Evolutionary conservation across 1,140 invertebrate species (phyloP), one percentile per base, ranked within the genome.

Genomic region (Ceratosolen solmsi): DNA sequence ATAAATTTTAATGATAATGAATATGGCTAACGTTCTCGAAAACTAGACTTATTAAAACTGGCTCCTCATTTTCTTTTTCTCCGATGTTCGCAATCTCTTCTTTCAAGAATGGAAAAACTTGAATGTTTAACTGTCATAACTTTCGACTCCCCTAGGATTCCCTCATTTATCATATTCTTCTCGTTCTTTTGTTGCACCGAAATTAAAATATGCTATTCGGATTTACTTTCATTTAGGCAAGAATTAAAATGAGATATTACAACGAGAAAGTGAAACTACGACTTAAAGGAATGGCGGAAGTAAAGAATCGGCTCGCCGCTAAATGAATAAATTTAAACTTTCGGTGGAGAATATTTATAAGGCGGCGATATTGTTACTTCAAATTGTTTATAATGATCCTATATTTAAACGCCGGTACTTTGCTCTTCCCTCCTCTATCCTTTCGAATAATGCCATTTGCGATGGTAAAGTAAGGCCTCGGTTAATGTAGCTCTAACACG

Each of bases 231-330:
- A 65, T 77, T 63, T 30, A 46, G 49, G 36, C 41, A 30, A 20
- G 33, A 70, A 82, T 80, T 73, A 79, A 72, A 71, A 72, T 56
- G 73, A 76, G 60, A 70, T 56, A 86, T 82, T 82, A 77, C n/a
- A n/a, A n/a, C n/a, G n/a, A 36, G 41, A 54, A 78, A 33, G n/a
- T 9, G 9, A n/a, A n/a, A n/a, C n/a, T n/a, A n/a, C n/a, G n/a
- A n/a, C n/a, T n/a, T n/a, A n/a, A n/a, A 63, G 36, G n/a, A 72
- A 11, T 41, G 7, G 38, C 17, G 9, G 60, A 11, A 4, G 13
- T 60, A 60, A 60, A 27, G 11, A 9, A 25, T 30, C 3, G 8
- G 0, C n/a, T 25, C 9, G n/a, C 1, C 13, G 25, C 11, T 4
- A 60, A 60, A 46, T 46, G 41, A n/a, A 25, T 60, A 25, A 60